phyloP scores from a whole-genome alignment of 2,797 vertebrate genomes.

The Sarcophilus harrisii region DNA sequence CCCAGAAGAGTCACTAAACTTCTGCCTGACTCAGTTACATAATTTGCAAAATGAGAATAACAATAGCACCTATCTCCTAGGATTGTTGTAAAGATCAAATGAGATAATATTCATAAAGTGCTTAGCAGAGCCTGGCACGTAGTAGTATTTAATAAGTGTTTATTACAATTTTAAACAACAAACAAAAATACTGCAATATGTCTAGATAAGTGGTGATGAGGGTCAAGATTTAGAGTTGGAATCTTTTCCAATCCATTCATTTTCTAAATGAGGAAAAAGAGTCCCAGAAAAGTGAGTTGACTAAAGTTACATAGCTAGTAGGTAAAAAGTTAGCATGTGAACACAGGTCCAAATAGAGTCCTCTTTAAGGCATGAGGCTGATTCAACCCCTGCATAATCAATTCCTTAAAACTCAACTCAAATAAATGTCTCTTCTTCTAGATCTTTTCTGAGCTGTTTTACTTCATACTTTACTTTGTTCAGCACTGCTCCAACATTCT shows the following conservation, averaged over 20 bases:
- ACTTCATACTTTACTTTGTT: not conserved
- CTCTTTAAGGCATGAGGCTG: not conserved
- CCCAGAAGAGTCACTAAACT: not conserved
- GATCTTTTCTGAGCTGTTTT: not conserved
- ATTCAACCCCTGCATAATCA: not conserved
- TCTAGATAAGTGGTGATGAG: not conserved
- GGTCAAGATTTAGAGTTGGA: not conserved
- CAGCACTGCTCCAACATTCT: not conserved
- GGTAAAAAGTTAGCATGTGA: not conserved
- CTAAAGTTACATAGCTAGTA: not conserved
- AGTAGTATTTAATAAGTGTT: not conserved
- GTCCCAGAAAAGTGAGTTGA: not conserved
- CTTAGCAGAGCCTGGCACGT: not conserved
- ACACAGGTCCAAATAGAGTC: not conserved
- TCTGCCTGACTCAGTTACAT: not conserved
- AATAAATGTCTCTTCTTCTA: not conserved
- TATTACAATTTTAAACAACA: not conserved
- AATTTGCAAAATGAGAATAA: not conserved
- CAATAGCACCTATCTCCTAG: not conserved
- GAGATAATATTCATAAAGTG: not conserved
- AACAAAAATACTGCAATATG: not conserved
- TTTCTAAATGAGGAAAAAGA: not conserved
- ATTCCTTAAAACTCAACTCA: not conserved
- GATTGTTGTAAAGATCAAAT: not conserved
- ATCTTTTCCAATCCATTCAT: not conserved